Conservation (phyloP, 2,113 vertebrate species). For the Hippoglossus stenolepis region DNA sequence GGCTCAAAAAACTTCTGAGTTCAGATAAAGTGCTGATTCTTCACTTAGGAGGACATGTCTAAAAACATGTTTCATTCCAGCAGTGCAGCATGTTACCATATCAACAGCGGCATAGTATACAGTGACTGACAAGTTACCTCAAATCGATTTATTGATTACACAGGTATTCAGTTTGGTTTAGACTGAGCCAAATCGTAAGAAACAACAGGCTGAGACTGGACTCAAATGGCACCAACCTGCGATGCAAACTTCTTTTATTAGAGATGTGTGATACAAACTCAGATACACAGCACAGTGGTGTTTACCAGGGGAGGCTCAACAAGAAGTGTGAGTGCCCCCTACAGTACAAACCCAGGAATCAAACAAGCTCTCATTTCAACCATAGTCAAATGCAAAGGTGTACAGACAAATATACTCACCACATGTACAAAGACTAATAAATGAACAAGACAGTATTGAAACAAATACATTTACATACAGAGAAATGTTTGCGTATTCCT, state of each 20-base stretch:
- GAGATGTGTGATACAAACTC: conserved; percentile 67
- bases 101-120: neutral
- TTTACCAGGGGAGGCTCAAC: conserved; percentile 18
- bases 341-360: conserved; percentile 53
- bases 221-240: conserved; percentile 69
- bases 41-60: neutral
- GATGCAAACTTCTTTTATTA: conserved; percentile 79
- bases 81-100: conserved; percentile 3
- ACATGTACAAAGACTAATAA: neutral
- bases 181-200: conserved; percentile 48
- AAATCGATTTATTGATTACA: conserved; percentile 7
- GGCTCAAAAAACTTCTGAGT: neutral
- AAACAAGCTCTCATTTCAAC: conserved; percentile 67
- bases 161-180: neutral
- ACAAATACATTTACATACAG: conserved; percentile 15
- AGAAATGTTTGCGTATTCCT: conserved; percentile 42
- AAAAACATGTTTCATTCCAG: neutral
- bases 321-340: conserved; percentile 58
- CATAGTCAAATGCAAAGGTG: neutral
- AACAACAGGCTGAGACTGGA: conserved; percentile 73
- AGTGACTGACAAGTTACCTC: neutral
- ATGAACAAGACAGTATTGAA: neutral
- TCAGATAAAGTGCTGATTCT: neutral
- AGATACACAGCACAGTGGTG: conserved; percentile 62
- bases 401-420: conserved; percentile 42